Conservation (phyloP, 1,140 invertebrate species). For the Uloborus diversus region DNA sequence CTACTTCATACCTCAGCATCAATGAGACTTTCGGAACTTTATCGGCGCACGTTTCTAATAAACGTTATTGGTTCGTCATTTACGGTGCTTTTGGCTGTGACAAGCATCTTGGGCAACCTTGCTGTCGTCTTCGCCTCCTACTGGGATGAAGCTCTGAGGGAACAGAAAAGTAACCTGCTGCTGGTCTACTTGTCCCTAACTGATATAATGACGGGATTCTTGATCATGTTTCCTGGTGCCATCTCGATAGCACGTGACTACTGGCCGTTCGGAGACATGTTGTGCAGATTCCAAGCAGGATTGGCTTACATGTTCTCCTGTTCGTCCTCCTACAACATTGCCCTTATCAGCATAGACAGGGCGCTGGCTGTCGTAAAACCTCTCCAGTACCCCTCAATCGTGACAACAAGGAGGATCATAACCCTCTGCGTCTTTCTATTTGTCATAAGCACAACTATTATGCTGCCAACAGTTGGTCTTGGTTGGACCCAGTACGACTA, state of each 20-base stretch:
- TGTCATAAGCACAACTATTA: background rate
- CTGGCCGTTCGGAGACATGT: constrained; percentile 13
- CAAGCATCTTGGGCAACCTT: background rate
- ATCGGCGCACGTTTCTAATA: background rate
- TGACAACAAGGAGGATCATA: background rate
- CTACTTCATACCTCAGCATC: too few relatives aligned
- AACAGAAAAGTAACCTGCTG: constrained; percentile 9
- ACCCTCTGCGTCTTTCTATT: background rate
- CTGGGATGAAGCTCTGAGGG: constrained; percentile 5
- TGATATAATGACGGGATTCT: constrained; percentile 24
- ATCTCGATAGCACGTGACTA: constrained; percentile 11
- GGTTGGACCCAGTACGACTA: constrained; percentile 38
- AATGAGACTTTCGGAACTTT: too few relatives aligned
- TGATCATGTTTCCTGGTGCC: constrained; percentile 21
- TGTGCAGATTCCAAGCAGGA: background rate
- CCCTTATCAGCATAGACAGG: constrained; percentile 39
- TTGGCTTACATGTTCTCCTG: constrained; percentile 12
- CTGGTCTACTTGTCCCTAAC: constrained; percentile 23
- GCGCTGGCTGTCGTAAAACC: constrained; percentile 38
- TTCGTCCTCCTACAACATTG: constrained; percentile 23
- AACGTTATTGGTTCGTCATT: background rate
- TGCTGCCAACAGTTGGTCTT: background rate
- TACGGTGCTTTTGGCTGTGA: background rate
- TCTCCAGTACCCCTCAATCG: constrained; percentile 12
- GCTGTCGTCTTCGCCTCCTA: background rate